Conservation (phyloP, 2,113 vertebrate genomes). For the Dermatemys mawii region DNA sequence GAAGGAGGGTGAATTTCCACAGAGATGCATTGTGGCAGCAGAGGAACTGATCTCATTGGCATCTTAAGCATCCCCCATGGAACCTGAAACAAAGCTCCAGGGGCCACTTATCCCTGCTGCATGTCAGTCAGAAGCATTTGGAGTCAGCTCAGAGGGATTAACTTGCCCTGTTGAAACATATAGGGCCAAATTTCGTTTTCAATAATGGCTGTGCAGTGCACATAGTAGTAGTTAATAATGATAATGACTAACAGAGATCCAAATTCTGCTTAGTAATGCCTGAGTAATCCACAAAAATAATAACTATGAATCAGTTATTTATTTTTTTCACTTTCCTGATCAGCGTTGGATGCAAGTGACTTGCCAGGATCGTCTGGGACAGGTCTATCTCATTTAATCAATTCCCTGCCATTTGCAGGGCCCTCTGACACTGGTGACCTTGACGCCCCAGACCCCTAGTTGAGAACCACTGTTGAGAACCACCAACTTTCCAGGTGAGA, state of each 20-base stretch:
- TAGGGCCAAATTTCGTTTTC: neutral
- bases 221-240: neutral
- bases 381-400: neutral
- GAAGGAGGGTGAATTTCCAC: neutral
- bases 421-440: neutral
- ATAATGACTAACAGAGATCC: neutral
- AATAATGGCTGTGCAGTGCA: neutral
- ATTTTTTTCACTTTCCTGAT: neutral
- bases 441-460: neutral
- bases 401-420: neutral
- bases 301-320: neutral
- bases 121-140: neutral
- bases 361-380: neutral
- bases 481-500: neutral
- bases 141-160: fast-evolving
- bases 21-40: neutral
- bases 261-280: neutral
- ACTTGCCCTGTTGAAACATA: neutral
- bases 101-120: neutral
- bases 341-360: neutral
- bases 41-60: neutral
- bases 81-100: neutral
- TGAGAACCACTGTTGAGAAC: neutral
- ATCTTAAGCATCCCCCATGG: neutral
- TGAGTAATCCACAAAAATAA: neutral